Evolutionary conservation across 37 sponge, comb jelly and placozoan species (phyloP).

Genomic region (Oscarella lobularis): DNA sequence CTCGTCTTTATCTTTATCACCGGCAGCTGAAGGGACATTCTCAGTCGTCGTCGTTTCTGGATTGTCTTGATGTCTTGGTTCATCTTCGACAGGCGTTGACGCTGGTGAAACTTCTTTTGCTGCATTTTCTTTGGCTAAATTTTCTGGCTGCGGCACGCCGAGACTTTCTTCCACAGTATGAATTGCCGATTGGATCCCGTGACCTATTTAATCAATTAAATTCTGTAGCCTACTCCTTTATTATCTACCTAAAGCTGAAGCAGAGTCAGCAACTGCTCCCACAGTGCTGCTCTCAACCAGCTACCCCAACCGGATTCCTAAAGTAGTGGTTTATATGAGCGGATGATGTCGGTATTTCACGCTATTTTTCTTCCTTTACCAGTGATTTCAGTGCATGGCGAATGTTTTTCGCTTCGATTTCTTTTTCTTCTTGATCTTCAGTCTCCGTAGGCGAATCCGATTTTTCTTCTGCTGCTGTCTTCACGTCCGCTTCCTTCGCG

Average conservation of each 20-base stretch:
- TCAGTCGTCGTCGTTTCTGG: background rate
- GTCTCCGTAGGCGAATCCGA: background rate
- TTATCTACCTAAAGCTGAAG: slow-evolving; percentile 31
- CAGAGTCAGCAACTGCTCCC: slow-evolving; percentile 27
- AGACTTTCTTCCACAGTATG: slow-evolving; percentile 51
- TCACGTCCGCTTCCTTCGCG: too few relatives aligned
- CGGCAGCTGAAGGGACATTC: background rate
- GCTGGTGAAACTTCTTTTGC: too few relatives aligned
- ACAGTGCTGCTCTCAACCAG: too few relatives aligned
- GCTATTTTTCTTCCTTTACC: too few relatives aligned
- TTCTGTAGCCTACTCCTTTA: too few relatives aligned
- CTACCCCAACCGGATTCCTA: too few relatives aligned
- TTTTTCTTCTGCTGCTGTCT: background rate
- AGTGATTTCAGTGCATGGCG: too few relatives aligned
- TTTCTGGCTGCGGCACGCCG: slow-evolving; percentile 30
- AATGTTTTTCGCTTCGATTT: background rate
- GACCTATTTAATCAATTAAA: too few relatives aligned
- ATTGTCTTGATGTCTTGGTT: background rate
- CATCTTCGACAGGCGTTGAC: too few relatives aligned
- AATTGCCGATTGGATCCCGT: slow-evolving; percentile 32
- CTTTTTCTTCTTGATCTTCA: background rate
- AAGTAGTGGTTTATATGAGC: too few relatives aligned
- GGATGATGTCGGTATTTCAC: too few relatives aligned
- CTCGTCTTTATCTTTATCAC: background rate
- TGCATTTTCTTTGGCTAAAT: background rate